phyloP scores from a whole-genome alignment of 2,113 vertebrate genomes.

The Lophotis ruficrista region DNA sequence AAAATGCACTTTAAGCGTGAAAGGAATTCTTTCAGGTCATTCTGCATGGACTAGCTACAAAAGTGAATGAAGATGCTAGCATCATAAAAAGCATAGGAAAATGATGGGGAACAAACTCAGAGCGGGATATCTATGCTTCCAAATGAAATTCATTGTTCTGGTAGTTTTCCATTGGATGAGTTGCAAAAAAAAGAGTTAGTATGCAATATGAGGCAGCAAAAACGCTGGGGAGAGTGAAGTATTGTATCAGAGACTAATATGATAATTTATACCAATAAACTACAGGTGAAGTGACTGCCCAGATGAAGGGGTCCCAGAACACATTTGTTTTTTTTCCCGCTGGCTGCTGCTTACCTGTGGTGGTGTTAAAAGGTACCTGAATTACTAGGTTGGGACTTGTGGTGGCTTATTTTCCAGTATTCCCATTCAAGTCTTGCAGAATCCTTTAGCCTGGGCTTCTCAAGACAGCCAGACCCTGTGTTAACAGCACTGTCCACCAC shows the following conservation, averaged over 20 bases:
- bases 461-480: constrained; percentile 35
- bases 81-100: background rate
- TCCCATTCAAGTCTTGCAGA: constrained; percentile 71
- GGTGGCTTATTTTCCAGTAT: constrained; percentile 80
- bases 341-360: background rate
- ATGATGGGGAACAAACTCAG: background rate
- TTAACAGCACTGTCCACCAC: constrained; percentile 59
- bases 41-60: background rate
- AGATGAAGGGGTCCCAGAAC: background rate
- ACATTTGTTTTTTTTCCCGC: background rate
- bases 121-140: background rate
- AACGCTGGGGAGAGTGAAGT: background rate
- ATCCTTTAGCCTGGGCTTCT: constrained; percentile 10
- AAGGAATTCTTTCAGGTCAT: background rate
- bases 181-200: background rate
- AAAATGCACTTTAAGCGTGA: background rate
- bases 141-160: background rate
- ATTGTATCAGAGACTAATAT: background rate
- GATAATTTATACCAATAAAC: background rate
- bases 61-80: background rate
- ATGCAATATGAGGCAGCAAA: background rate
- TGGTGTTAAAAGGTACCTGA: constrained; percentile 72
- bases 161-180: background rate
- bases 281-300: background rate
- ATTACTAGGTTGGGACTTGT: constrained; percentile 67